Evolutionary conservation across 23 tunicate species (phyloP).

Genomic region (Halocynthia aurantium): DNA sequence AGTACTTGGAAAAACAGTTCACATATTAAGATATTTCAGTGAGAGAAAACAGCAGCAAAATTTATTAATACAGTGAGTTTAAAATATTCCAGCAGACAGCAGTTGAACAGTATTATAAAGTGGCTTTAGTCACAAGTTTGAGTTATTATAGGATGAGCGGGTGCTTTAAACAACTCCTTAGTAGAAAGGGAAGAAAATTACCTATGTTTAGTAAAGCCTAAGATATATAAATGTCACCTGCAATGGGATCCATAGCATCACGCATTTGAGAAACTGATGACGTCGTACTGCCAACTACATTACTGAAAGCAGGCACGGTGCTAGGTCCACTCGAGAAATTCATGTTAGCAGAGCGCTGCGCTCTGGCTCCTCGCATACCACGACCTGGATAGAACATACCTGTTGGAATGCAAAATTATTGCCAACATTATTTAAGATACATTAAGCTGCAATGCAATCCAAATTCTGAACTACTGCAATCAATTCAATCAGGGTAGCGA

Average conservation of each 20-base stretch:
- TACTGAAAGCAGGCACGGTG: slow-evolving; percentile 12
- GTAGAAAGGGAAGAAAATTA: not conserved
- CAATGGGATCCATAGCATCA: slow-evolving; percentile 71
- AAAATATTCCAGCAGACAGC: too few relatives aligned
- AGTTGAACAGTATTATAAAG: too few relatives aligned
- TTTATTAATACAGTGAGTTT: not conserved
- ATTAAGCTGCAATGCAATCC: too few relatives aligned
- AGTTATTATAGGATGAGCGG: too few relatives aligned
- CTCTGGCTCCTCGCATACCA: slow-evolving; percentile 50
- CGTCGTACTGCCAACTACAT: slow-evolving; percentile 35
- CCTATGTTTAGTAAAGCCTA: not conserved
- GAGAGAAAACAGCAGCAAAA: not conserved
- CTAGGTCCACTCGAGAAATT: slow-evolving; percentile 73
- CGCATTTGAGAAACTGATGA: slow-evolving; percentile 26
- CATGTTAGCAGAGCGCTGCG: slow-evolving; percentile 56
- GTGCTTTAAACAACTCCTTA: too few relatives aligned
- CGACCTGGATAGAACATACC: slow-evolving; percentile 81
- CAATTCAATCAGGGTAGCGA: too few relatives aligned
- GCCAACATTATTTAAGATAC: too few relatives aligned
- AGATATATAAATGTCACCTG: slow-evolving; percentile 40
- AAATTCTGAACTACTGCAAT: too few relatives aligned
- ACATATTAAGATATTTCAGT: too few relatives aligned
- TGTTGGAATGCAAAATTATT: not conserved
- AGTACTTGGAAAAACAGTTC: not conserved
- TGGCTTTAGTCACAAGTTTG: too few relatives aligned